phyloP scores from a whole-genome alignment of 2,113 vertebrate genomes.

The Bucco capensis region DNA sequence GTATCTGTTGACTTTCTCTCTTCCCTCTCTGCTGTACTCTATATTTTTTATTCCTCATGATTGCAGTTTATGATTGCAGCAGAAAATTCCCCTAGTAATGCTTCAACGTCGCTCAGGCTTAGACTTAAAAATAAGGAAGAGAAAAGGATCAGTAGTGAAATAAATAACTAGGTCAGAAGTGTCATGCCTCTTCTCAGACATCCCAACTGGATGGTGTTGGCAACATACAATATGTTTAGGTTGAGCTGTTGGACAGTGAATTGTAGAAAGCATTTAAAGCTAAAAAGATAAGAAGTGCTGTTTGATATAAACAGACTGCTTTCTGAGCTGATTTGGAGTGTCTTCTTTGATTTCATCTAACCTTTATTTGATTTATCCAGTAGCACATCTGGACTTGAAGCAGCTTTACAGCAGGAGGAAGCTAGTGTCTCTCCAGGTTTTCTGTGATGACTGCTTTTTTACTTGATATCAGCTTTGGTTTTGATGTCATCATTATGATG shows the following conservation, averaged over 20 bases:
- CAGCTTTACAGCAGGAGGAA: neutral
- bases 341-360: neutral
- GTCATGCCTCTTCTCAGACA: neutral
- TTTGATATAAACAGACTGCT: neutral
- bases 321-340: neutral
- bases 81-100: neutral
- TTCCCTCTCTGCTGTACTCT: neutral
- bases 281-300: neutral
- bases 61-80: neutral
- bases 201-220: neutral
- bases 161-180: neutral
- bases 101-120: neutral
- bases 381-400: neutral
- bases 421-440: neutral
- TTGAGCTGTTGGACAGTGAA: neutral
- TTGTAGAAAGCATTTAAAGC: neutral
- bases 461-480: neutral
- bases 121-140: neutral
- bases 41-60: neutral
- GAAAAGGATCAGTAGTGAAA: neutral
- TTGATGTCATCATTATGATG: neutral
- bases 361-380: neutral
- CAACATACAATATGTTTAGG: neutral
- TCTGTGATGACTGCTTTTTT: neutral
- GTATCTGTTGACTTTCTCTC: neutral